Evolutionary conservation across 2,888 invertebrate species (phyloP).

Genomic region (Trimorus sp.): DNA sequence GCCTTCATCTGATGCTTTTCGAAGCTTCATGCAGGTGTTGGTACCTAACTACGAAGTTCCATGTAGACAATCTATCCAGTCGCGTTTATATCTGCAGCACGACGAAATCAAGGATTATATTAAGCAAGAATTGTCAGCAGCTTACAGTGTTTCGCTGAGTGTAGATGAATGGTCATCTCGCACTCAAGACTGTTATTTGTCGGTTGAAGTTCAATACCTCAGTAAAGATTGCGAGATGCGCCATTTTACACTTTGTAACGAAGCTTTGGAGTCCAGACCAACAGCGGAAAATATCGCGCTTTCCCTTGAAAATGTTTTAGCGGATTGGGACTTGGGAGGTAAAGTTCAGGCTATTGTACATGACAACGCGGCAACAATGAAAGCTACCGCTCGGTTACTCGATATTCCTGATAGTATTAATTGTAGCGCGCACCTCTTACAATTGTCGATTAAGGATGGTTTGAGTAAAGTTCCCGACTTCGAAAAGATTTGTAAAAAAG

Average conservation of each 20-base stretch:
- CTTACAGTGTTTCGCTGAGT: conserved; percentile 7
- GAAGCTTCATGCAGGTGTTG: conserved; percentile 6
- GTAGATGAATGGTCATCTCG: conserved; percentile 32
- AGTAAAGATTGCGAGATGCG: conserved; percentile 12
- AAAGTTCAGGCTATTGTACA: conserved; percentile 28
- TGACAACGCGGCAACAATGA: conserved; percentile 28
- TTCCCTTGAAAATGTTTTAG: conserved; percentile 19
- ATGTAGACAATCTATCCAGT: conserved; percentile 12
- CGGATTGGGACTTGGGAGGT: conserved; percentile 21
- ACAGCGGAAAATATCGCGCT: conserved; percentile 36
- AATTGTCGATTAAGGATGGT: conserved; percentile 23
- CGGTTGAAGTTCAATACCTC: conserved; percentile 24
- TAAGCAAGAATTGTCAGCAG: neutral
- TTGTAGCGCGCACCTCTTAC: conserved; percentile 27
- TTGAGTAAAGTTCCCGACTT: conserved; percentile 20
- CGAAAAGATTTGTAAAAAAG: conserved; percentile 20
- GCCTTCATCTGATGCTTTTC: conserved; percentile 1
- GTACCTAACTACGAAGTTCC: conserved; percentile 23
- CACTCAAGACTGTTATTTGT: conserved; percentile 21
- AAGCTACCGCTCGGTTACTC: neutral
- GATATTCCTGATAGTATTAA: conserved; percentile 32
- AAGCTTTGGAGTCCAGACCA: conserved; percentile 11
- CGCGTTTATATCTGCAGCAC: conserved; percentile 13
- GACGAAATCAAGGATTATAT: conserved; percentile 14
- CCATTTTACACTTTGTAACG: conserved; percentile 25